Base-by-base conservation (phyloP, 2,888 invertebrate genomes). In the Spisula solida region DNA sequence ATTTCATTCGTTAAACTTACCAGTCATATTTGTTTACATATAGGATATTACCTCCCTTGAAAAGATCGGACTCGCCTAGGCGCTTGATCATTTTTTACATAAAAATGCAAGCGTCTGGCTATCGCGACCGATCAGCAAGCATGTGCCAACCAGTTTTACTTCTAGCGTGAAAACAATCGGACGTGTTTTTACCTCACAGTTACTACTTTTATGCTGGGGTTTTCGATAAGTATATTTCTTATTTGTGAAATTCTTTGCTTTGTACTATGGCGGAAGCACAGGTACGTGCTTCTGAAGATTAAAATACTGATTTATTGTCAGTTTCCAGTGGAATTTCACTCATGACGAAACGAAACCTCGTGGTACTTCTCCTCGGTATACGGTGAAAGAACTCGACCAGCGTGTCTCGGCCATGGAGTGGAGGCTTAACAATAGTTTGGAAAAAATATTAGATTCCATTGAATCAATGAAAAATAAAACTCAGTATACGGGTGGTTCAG, bases 91-190 rank as follows among this genome's bases (percentile, higher is more conserved):
- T 41, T 41, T 41, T 41, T 41, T 48, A 41, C 16, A 80, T 16
- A 48, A 31, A 34, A 80, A 16, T 41, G 48, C 41, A n/a, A 80
- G 41, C 31, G 47, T n/a, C 16, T 41, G 41, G 41, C 41, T 41
- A 41, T 41, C 41, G 41, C 8, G 8, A 41, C 41, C 41, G 41
- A 41, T 41, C 47, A 80, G 41, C 41, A 25, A 34, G 47, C 80
- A 80, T 80, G 80, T 41, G 80, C 80, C 41, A 80, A 80, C 25
- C 80, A 80, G 80, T 80, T 80, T 80, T 80, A 80, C 80, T 80
- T 80, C 48, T 41, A 80, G 80, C 80, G 80, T 80, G 80, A 80
- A 25, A 41, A 31, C 41, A 41, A 20, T 80, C 80, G 47, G 80
- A 80, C 47, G 18, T 80, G 47, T 41, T 80, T 80, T 80, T 80